phyloP scores from a whole-genome alignment of 2,888 invertebrate species.

The Pheosia gnoma region DNA sequence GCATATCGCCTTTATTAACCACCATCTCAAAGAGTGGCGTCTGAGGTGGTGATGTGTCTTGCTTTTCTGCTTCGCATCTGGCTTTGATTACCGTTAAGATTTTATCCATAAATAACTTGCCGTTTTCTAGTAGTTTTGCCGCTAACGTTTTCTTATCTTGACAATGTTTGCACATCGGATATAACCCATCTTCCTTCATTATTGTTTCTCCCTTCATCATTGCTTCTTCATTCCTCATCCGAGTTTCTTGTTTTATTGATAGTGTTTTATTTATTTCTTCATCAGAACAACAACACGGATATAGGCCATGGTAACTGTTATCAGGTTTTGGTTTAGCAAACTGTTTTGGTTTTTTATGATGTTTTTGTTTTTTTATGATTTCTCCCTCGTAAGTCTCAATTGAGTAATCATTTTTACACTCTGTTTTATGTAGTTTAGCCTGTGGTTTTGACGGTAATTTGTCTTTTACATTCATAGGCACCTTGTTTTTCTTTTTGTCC shows the following conservation, averaged over 20 bases:
- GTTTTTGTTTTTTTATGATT: not conserved
- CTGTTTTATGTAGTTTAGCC: too few relatives aligned
- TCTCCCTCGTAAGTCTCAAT: too few relatives aligned
- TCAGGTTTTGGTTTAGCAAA: not conserved
- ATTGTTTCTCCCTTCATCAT: too few relatives aligned
- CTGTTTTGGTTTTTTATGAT: not conserved
- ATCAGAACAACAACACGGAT: slow-evolving; percentile 7
- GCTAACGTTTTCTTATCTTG: not conserved
- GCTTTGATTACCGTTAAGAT: not conserved
- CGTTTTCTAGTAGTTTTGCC: not conserved
- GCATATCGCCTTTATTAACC: slow-evolving; percentile 9
- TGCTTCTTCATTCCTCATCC: too few relatives aligned
- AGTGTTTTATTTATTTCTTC: not conserved
- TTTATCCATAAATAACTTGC: not conserved
- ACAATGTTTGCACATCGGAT: not conserved
- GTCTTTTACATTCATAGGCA: too few relatives aligned
- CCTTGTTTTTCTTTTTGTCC: too few relatives aligned
- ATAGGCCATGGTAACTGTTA: not conserved
- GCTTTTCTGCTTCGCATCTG: not conserved
- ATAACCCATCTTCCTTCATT: too few relatives aligned
- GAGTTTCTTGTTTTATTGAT: not conserved
- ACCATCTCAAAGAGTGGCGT: slow-evolving; percentile 10
- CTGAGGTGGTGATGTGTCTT: not conserved
- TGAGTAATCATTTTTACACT: too few relatives aligned
- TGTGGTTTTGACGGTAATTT: too few relatives aligned